A percentile compares a stretch with the other conserved stretches of the same genome.
phyloP scores from a whole-genome alignment of 2,797 vertebrate species.

The Sebastes diploproa region DNA sequence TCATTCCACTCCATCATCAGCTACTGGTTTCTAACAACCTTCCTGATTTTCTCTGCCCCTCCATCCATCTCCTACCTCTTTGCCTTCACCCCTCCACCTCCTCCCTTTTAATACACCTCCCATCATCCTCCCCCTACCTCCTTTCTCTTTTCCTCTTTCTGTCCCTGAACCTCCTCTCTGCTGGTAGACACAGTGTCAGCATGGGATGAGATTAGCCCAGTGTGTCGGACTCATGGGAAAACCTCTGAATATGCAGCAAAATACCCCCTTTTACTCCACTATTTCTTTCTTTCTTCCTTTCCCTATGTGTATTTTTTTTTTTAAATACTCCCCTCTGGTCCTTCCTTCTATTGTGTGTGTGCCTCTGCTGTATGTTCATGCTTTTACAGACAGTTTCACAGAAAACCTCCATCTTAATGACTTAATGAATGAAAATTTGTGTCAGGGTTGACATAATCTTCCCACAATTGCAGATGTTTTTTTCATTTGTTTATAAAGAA shows the following conservation, averaged over 20 bases:
- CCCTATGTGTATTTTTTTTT: background rate
- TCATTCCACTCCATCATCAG: conserved; percentile 34
- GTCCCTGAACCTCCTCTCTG: conserved; percentile 67
- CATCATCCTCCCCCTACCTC: background rate
- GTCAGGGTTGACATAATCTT: background rate
- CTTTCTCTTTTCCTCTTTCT: conserved; percentile 20
- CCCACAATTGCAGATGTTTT: background rate
- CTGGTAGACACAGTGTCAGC: conserved; percentile 75
- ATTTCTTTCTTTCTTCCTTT: background rate
- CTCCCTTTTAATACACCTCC: conserved; percentile 8
- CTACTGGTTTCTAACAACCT: conserved; percentile 30
- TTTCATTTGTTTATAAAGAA: background rate
- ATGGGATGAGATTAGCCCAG: conserved; percentile 70
- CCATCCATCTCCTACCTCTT: conserved; percentile 41
- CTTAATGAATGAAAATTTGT: background rate
- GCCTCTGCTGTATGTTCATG: background rate
- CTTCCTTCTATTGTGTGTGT: background rate
- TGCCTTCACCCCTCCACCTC: conserved; percentile 12
- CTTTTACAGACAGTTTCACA: background rate
- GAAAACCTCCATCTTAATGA: background rate
- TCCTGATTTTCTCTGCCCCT: conserved; percentile 15
- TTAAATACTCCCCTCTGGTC: background rate
- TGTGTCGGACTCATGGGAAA: conserved; percentile 74
- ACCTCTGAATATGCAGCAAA: conserved; percentile 71
- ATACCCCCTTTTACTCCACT: background rate